These are phyloP conservation scores for Tachuris rubrigastra DNA, from an alignment of 2,113 vertebrate genomes.

Conservation along the genomic window DNA sequence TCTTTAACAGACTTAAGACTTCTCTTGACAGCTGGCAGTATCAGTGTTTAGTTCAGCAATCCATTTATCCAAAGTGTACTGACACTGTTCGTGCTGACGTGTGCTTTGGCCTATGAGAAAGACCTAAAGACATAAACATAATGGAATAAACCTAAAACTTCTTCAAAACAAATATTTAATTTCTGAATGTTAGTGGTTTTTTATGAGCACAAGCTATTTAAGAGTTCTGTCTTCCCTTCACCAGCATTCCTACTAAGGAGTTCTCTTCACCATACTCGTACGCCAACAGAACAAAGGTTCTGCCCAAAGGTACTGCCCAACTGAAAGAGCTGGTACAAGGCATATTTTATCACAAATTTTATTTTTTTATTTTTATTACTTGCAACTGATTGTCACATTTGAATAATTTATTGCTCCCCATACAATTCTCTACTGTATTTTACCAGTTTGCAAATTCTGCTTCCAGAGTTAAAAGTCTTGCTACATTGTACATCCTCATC, in stretches of 20 bases:
- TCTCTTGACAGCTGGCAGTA: neutral
- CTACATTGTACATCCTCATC: neutral
- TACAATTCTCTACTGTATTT: neutral
- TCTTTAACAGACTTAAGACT: neutral
- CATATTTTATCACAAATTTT: neutral
- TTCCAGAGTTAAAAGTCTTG: neutral
- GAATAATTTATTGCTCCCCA: neutral
- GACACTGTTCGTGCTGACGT: neutral
- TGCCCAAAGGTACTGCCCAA: neutral
- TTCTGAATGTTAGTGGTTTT: neutral
- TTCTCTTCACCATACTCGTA: neutral
- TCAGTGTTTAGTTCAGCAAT: neutral
- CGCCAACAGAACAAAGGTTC: neutral
- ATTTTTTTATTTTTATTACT: neutral
- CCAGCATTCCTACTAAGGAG: neutral
- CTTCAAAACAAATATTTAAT: neutral
- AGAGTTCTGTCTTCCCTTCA: neutral
- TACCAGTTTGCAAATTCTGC: neutral
- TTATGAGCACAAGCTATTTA: neutral
- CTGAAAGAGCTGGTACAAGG: neutral
- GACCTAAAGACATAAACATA: neutral
- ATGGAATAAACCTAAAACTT: neutral
- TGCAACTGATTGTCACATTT: neutral
- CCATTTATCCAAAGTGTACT: neutral
- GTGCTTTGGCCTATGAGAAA: neutral